Conservation (phyloP, 1,140 invertebrate species). For the Whitmania pigra region DNA sequence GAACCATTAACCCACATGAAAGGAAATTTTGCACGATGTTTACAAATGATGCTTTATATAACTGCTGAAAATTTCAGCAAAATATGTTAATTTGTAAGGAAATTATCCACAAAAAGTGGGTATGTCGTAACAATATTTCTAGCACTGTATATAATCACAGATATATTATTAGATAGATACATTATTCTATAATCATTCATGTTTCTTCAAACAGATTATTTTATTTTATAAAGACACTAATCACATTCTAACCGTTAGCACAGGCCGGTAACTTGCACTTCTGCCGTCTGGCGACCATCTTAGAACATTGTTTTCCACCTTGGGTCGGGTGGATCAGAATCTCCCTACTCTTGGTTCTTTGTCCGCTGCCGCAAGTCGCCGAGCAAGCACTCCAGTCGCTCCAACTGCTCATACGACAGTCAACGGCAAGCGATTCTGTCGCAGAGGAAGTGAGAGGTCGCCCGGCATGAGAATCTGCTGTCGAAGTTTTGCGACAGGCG, state of each 20-base stretch:
- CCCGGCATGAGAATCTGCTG: not conserved
- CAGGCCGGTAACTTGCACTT: slow-evolving; percentile 28
- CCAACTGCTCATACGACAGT: slow-evolving; percentile 41
- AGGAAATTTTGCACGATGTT: too few relatives aligned
- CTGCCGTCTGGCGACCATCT: slow-evolving; percentile 29
- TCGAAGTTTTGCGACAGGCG: slow-evolving; percentile 2
- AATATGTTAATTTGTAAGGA: too few relatives aligned
- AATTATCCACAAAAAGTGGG: too few relatives aligned
- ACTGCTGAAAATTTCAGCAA: too few relatives aligned
- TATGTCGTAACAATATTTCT: too few relatives aligned
- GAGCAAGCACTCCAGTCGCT: slow-evolving; percentile 39
- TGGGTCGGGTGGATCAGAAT: slow-evolving; percentile 30
- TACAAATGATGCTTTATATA: too few relatives aligned
- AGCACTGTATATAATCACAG: too few relatives aligned
- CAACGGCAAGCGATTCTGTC: not conserved
- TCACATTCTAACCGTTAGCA: slow-evolving; percentile 2
- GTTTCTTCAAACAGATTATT: too few relatives aligned
- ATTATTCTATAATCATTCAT: too few relatives aligned
- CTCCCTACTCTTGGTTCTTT: slow-evolving; percentile 38
- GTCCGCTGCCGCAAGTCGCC: slow-evolving; percentile 36
- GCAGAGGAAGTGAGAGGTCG: not conserved
- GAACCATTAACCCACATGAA: too few relatives aligned
- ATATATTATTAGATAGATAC: too few relatives aligned
- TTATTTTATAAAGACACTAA: not conserved
- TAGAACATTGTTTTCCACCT: slow-evolving; percentile 33